Evolutionary conservation across 2,113 vertebrate genomes (phyloP), one percentile per base, ranked within the genome.

Genomic region (Zapornia atra): DNA sequence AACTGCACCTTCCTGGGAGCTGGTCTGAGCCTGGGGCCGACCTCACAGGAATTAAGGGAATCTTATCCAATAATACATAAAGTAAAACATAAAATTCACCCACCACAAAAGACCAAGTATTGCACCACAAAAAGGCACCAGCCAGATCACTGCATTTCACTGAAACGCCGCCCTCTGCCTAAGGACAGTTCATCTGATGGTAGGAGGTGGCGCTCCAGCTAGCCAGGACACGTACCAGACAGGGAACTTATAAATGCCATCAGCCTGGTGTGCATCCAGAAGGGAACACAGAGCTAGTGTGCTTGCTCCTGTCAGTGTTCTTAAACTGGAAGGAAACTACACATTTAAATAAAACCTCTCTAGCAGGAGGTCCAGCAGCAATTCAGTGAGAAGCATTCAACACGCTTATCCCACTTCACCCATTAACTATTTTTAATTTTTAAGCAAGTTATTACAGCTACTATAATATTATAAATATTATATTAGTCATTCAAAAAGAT

Each of bases 371-470:
- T 76, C 76, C 65, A 90, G 95, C 63, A 80, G 64, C 82, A 86
- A 66, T 64, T 86, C 81, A 96, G 86, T 59, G 60, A 80, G 73
- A 96, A 95, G 87, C 88, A 97, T 86, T 96, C 82, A 95, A 96
- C 60, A 79, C 1, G 2, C 72, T 93, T 88, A 93, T 33, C 94
- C 81, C 70, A 89, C 65, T 91, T 84, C 53, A 50, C 70, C 87
- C 86, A 92, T 94, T 95, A 97, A 97, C 81, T 94, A 94, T 71
- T 95, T 88, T 97, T 95, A 97, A 96, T 93, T 95, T 95, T 97
- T 97, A 96, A 97, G 94, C 77, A 96, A 92, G 95, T 97, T 97
- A 97, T 97, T 94, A 96, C 87, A 94, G 92, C 82, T 94, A 90
- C 84, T 96, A 94, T 87, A 97, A 97, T 95, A 95, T 90, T 91